phyloP scores from a whole-genome alignment of 2,888 invertebrate species.

The Quadroppia sp. region DNA sequence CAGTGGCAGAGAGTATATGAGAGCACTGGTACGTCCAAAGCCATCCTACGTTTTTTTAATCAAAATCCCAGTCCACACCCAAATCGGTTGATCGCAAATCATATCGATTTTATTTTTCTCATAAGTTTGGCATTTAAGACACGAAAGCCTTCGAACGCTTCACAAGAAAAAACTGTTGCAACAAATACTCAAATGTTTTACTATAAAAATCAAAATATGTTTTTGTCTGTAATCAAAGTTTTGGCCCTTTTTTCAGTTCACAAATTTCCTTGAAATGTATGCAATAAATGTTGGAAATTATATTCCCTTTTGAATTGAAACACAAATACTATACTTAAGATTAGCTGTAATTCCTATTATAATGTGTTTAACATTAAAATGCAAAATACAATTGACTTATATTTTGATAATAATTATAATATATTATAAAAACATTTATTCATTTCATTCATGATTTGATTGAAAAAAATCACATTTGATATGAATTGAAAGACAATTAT shows the following conservation, averaged over 20 bases:
- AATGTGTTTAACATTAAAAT: neutral
- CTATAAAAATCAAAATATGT: neutral
- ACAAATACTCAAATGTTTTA: constrained; percentile 11
- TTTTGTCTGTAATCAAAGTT: neutral
- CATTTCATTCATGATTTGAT: constrained; percentile 6
- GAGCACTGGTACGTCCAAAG: neutral
- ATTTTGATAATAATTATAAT: neutral
- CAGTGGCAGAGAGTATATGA: neutral
- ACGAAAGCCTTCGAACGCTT: constrained; percentile 31
- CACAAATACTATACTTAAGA: neutral
- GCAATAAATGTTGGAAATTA: neutral
- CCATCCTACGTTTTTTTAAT: constrained; percentile 35
- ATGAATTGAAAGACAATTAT: constrained; percentile 11
- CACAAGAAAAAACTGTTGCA: neutral
- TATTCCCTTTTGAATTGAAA: neutral
- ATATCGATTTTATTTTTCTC: constrained; percentile 33
- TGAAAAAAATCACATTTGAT: neutral
- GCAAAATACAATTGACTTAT: neutral
- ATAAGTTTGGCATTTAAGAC: constrained; percentile 21
- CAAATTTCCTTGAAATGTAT: constrained; percentile 7
- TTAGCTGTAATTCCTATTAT: neutral
- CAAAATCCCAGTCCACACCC: constrained; percentile 34
- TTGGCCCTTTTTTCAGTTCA: neutral
- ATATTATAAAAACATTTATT: neutral
- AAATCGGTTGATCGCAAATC: constrained; percentile 37